phyloP scores from a whole-genome alignment of 2,888 invertebrate genomes.

The Aricia artaxerxes region DNA sequence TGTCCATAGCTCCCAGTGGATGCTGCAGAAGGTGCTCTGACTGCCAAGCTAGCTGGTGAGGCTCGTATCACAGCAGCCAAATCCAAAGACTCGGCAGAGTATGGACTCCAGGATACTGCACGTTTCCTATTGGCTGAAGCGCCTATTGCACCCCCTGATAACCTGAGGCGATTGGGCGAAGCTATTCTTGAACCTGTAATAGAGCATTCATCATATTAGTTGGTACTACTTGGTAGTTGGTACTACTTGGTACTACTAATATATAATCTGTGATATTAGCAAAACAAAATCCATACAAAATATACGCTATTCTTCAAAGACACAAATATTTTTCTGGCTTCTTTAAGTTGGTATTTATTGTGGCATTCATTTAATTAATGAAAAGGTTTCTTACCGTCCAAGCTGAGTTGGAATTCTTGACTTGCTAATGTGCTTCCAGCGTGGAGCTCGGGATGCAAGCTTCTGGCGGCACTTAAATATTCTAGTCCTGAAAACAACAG shows the following conservation, averaged over 20 bases:
- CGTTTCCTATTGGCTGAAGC: constrained; percentile 89
- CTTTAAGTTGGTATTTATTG: background rate
- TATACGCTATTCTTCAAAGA: background rate
- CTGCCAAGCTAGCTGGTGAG: constrained; percentile 95
- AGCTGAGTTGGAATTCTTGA: constrained; percentile 93
- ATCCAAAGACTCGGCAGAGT: constrained; percentile 94
- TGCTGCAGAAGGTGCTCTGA: constrained; percentile 90
- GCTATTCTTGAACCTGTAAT: constrained; percentile 74
- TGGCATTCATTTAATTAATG: constrained; percentile 1
- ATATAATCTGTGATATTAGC: too few species aligned
- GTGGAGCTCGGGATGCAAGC: constrained; percentile 81
- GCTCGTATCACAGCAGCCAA: constrained; percentile 97
- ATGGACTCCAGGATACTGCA: constrained; percentile 95
- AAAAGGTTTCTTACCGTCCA: constrained; percentile 85
- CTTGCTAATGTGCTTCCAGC: constrained; percentile 87
- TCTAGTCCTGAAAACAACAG: constrained; percentile 68
- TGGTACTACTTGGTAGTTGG: too few species aligned
- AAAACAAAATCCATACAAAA: background rate
- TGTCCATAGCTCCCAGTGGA: constrained; percentile 97
- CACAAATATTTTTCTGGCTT: background rate
- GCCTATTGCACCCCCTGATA: constrained; percentile 72
- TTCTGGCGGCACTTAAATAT: constrained; percentile 73
- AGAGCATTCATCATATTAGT: background rate
- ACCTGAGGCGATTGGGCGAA: constrained; percentile 69
- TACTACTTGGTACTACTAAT: too few species aligned